These are phyloP conservation scores for Pseudorectes ferrugineus DNA, from an alignment of 2,113 vertebrate species.

Conservation along the genomic window DNA sequence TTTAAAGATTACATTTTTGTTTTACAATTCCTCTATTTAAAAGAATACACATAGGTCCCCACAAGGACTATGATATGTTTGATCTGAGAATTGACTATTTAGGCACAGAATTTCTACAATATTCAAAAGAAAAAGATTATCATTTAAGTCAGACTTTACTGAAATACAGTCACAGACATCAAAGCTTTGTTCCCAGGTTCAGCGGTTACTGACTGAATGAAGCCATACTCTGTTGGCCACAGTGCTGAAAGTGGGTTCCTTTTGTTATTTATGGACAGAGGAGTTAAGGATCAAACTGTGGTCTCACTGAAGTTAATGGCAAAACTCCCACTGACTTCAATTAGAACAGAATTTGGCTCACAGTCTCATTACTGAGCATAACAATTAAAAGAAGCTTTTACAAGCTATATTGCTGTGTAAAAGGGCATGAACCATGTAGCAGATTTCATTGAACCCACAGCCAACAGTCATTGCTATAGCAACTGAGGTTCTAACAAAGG, in stretches of 20 bases:
- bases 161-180: neutral
- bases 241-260: neutral
- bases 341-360: slow-evolving; percentile 34
- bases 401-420: slow-evolving; percentile 25
- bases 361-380: neutral
- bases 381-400: slow-evolving; percentile 46
- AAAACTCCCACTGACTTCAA: slow-evolving; percentile 48
- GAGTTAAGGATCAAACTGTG: neutral
- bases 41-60: neutral
- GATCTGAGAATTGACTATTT: neutral
- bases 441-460: slow-evolving; percentile 63
- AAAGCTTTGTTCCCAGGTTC: neutral
- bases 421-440: slow-evolving; percentile 39
- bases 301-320: slow-evolving; percentile 12
- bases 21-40: neutral
- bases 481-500: slow-evolving; percentile 70
- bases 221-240: neutral
- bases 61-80: neutral
- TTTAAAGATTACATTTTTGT: neutral
- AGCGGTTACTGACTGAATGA: neutral
- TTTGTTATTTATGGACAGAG: neutral
- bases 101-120: neutral
- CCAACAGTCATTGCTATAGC: slow-evolving; percentile 73
- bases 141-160: neutral
- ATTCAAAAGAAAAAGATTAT: neutral